These are phyloP conservation scores for Larimichthys polyactis DNA, from an alignment of 2,113 vertebrate genomes.

Conservation along the genomic window DNA sequence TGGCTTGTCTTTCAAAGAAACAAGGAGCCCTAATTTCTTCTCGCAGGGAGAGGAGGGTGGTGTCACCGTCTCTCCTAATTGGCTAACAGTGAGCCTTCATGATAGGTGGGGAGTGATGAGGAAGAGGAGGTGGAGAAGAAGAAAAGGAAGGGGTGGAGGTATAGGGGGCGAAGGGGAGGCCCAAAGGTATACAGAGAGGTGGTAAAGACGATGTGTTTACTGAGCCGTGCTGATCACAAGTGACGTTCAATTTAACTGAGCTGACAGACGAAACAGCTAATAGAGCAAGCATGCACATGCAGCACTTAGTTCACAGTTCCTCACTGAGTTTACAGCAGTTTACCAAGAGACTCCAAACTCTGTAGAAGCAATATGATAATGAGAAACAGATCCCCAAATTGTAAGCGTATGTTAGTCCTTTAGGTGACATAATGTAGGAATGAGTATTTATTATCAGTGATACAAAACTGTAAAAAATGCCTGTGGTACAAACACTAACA, in stretches of 20 bases:
- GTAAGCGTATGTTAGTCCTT: too few species aligned
- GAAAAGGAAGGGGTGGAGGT: not conserved
- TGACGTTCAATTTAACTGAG: slow-evolving; percentile 41
- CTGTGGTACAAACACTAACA: too few species aligned
- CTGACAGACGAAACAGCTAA: slow-evolving; percentile 15
- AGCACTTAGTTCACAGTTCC: not conserved
- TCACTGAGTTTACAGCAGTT: not conserved
- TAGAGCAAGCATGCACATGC: not conserved
- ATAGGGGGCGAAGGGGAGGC: slow-evolving; percentile 6
- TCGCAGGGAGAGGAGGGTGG: slow-evolving; percentile 17
- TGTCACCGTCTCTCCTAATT: slow-evolving; percentile 67
- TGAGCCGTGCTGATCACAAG: slow-evolving; percentile 42
- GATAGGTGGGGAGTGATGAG: slow-evolving; percentile 44
- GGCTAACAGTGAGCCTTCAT: slow-evolving; percentile 61
- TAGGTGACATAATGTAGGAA: too few species aligned
- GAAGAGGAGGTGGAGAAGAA: slow-evolving; percentile 45
- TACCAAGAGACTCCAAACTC: not conserved
- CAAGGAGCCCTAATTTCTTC: slow-evolving; percentile 50
- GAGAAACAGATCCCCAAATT: too few species aligned
- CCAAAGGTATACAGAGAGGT: slow-evolving; percentile 38
- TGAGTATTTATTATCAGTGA: too few species aligned
- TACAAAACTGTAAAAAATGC: too few species aligned
- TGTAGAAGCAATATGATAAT: too few species aligned
- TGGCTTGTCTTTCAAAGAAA: slow-evolving; percentile 65
- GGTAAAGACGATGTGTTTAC: slow-evolving; percentile 45